Percentiles rank a stretch among this genome's conserved stretches.
Conservation (phyloP, 2,888 invertebrate genomes). For the Hirtodrosophila duncani region DNA sequence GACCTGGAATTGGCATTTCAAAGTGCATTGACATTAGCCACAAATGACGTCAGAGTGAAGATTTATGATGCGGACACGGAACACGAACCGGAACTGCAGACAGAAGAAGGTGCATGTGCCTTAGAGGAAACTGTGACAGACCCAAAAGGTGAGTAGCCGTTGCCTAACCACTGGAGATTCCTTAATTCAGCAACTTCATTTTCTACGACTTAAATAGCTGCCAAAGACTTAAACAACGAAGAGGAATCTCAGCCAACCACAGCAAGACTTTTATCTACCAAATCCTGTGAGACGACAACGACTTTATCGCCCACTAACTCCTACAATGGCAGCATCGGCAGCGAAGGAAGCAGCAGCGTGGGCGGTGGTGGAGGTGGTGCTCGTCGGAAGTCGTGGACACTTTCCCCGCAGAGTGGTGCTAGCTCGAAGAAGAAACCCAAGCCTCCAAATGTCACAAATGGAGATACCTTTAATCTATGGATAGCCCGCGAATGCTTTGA, state of each 20-base stretch:
- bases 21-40: slow-evolving; percentile 54
- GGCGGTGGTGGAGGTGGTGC: slow-evolving; percentile 74
- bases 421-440: slow-evolving; percentile 83
- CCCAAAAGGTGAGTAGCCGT: slow-evolving; percentile 51
- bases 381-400: slow-evolving; percentile 73
- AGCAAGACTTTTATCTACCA: slow-evolving; percentile 62
- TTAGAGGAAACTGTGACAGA: not conserved
- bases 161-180: too few relatives aligned
- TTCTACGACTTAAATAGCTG: slow-evolving; percentile 20
- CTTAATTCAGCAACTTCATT: not conserved
- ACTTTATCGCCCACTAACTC: slow-evolving; percentile 71
- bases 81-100: not conserved
- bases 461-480: slow-evolving; percentile 75
- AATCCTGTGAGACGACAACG: slow-evolving; percentile 65
- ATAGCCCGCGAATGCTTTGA: slow-evolving; percentile 77
- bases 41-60: slow-evolving; percentile 59
- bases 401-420: slow-evolving; percentile 71
- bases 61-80: slow-evolving; percentile 36
- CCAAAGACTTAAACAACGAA: slow-evolving; percentile 58
- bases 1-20: slow-evolving; percentile 63
- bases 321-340: slow-evolving; percentile 72
- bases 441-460: slow-evolving; percentile 60
- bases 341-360: slow-evolving; percentile 69
- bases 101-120: slow-evolving; percentile 3
- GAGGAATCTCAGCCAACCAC: not conserved